Base-by-base conservation (phyloP, 1,140 invertebrate genomes). In the Heliconius congener region DNA sequence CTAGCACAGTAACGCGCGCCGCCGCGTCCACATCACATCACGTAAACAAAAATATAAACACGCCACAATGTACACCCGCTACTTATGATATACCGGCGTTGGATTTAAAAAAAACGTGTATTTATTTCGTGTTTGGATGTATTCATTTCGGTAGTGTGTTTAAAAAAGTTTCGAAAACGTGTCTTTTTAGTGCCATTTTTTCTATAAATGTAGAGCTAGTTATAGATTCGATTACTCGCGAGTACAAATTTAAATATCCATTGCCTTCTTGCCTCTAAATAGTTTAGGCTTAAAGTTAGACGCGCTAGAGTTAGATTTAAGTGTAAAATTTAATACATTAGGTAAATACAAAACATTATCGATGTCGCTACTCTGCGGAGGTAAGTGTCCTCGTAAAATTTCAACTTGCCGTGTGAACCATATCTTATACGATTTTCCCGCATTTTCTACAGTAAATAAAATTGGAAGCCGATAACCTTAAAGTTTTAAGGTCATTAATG, bases 161-260 rank as follows among this genome's bases (percentile, higher is more conserved):
- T 85, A 16, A 72, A 46, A 71, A 85, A 87, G 60, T 66, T 66
- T 66, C 60, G 27, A 80, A 91, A 90, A 85, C 89, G 90, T 94
- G 92, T 94, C 91, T 93, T 94, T 92, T 93, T 91, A 90, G 92
- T 93, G 92, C 92, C 91, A 92, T 93, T 91, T 91, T 86, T 90
- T 84, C 78, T 86, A 91, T 77, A 85, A 83, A 66, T 66, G 23
- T 66, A 66, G 60, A 27, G 23, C 66, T 86, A 85, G 85, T 82
- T 81, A 83, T 88, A 89, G 81, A 83, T 87, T 90, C 81, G 82
- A 86, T 91, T 90, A 86, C 85, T 92, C 87, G 87, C 89, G 86
- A 94, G 93, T 94, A 94, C 93, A 94, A 94, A 92, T 84, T 91
- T 91, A 89, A 89, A 90, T 88, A 89, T 92, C 88, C 81, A 90